Conservation (phyloP, 2,888 invertebrate genomes). For the Psylliodes chrysocephalus region DNA sequence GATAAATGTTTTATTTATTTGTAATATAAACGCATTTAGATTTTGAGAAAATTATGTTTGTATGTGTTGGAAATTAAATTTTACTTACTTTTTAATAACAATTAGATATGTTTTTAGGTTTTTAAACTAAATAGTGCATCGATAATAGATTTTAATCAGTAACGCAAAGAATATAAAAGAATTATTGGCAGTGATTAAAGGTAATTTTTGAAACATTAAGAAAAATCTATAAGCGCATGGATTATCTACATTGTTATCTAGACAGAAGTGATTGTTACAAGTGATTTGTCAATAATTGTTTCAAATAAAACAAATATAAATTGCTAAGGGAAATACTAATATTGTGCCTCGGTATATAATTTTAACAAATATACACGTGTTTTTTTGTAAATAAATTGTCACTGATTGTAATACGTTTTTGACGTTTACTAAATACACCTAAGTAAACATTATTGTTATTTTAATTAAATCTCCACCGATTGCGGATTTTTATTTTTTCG, state of each 20-base stretch:
- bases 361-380: slow-evolving; percentile 51
- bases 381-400: slow-evolving; percentile 44
- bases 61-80: no score
- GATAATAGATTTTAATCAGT: no score
- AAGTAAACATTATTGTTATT: slow-evolving; percentile 57
- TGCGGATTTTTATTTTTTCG: slow-evolving; percentile 4
- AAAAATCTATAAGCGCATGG: slow-evolving; percentile 44
- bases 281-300: slow-evolving; percentile 65
- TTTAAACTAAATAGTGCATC: no score
- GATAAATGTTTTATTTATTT: no score
- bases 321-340: slow-evolving; percentile 49
- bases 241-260: slow-evolving; percentile 58
- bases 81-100: no score
- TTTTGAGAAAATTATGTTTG: no score
- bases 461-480: slow-evolving; percentile 56
- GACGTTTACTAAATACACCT: slow-evolving; percentile 55
- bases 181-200: no score
- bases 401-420: slow-evolving; percentile 41
- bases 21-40: no score
- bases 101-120: no score
- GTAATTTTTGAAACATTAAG: slow-evolving; percentile 38
- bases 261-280: slow-evolving; percentile 60
- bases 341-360: slow-evolving; percentile 49
- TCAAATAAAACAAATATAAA: slow-evolving; percentile 61
- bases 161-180: no score